A percentile compares a stretch with the other conserved stretches of the same genome.
Conservation (phyloP, 2,888 invertebrate species). For the Pseudoips prasinana region DNA sequence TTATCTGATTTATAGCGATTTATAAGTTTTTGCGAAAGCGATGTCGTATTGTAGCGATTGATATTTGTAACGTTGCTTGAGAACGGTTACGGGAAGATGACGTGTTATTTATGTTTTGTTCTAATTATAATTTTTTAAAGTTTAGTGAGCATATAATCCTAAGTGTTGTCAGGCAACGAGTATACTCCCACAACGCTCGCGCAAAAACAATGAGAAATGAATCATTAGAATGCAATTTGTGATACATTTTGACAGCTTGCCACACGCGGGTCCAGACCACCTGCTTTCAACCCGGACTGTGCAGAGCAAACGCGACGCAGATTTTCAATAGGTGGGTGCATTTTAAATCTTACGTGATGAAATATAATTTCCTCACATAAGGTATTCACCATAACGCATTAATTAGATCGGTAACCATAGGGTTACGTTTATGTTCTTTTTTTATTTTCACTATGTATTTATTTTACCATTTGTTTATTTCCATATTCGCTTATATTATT, state of each 20-base stretch:
- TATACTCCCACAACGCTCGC: not conserved
- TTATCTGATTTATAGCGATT: conserved; percentile 19
- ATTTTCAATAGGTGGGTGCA: not conserved
- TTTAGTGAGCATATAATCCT: no score
- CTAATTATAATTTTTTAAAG: no score
- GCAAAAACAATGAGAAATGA: conserved; percentile 11
- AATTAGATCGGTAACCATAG: no score
- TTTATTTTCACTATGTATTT: not conserved
- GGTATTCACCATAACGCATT: no score
- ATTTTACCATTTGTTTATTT: conserved; percentile 5
- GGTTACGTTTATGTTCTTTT: no score
- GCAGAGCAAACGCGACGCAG: not conserved
- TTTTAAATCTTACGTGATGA: not conserved
- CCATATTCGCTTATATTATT: not conserved
- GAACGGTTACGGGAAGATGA: conserved; percentile 26
- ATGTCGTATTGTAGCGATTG: conserved; percentile 21
- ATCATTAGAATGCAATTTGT: conserved; percentile 48
- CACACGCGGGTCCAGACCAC: conserved; percentile 10
- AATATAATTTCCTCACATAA: no score
- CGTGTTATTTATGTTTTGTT: no score
- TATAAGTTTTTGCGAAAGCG: conserved; percentile 22
- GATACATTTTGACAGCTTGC: conserved; percentile 50
- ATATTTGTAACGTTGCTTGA: conserved; percentile 18
- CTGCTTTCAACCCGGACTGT: no score
- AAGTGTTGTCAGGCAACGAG: no score